Conservation (phyloP, 2,797 vertebrate genomes). For the Sebastes oblongus region DNA sequence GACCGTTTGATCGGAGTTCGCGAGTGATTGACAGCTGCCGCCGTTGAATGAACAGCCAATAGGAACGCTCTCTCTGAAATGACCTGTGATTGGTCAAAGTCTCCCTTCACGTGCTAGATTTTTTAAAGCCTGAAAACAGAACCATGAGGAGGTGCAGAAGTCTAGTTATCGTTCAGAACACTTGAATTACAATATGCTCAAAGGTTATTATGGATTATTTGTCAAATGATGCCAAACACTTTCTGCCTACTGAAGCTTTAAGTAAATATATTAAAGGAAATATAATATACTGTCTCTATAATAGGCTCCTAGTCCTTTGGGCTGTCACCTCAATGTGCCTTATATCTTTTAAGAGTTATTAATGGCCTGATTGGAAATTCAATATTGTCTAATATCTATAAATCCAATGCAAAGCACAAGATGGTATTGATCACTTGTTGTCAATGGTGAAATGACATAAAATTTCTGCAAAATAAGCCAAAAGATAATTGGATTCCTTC, state of each 20-base stretch:
- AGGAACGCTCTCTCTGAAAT: too few relatives aligned
- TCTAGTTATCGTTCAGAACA: too few relatives aligned
- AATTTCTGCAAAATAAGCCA: conserved; percentile 14
- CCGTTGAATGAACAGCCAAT: too few relatives aligned
- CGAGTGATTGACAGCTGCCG: too few relatives aligned
- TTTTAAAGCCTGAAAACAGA: too few relatives aligned
- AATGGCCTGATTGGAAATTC: not conserved
- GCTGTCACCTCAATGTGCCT: not conserved
- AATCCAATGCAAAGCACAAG: not conserved
- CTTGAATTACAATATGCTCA: too few relatives aligned
- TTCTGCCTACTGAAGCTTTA: too few relatives aligned
- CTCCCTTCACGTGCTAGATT: fast-evolving
- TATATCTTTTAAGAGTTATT: not conserved
- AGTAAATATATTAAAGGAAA: not conserved
- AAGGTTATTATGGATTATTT: too few relatives aligned
- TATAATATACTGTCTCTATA: not conserved
- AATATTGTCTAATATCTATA: conserved; percentile 4
- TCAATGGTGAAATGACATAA: not conserved
- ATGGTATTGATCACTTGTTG: not conserved
- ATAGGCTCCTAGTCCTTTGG: not conserved
- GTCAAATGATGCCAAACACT: too few relatives aligned
- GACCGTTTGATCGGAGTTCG: too few relatives aligned
- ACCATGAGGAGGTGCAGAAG: too few relatives aligned
- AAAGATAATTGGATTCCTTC: conserved; percentile 6
- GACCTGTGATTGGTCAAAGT: too few relatives aligned